Percentiles rank a stretch among this genome's conserved stretches.
Evolutionary conservation across 1,140 invertebrate genomes (phyloP).

Genomic region (Archegozetes longisetosus): DNA sequence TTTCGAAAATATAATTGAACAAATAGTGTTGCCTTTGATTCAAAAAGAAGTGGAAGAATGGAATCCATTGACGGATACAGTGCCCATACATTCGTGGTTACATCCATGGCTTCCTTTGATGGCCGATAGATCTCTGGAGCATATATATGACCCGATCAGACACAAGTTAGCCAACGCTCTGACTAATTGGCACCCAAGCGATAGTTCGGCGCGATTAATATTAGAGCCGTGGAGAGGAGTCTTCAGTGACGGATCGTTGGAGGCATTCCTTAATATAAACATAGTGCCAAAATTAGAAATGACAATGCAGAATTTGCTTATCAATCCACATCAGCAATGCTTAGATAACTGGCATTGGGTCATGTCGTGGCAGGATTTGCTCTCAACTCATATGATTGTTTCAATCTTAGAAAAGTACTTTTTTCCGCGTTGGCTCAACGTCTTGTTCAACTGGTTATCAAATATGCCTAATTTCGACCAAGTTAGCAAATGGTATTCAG

Average conservation of each 20-base stretch:
- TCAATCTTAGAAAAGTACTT: constrained; percentile 61
- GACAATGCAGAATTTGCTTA: constrained; percentile 50
- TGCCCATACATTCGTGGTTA: constrained; percentile 90
- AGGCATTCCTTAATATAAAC: constrained; percentile 68
- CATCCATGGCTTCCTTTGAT: constrained; percentile 81
- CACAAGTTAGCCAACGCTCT: constrained; percentile 76
- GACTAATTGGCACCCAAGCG: constrained; percentile 76
- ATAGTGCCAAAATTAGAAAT: constrained; percentile 76
- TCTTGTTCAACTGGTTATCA: constrained; percentile 60
- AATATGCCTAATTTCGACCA: constrained; percentile 59
- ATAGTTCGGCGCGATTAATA: constrained; percentile 77
- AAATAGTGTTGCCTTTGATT: constrained; percentile 60
- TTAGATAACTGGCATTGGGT: constrained; percentile 61
- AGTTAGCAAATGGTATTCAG: constrained; percentile 68
- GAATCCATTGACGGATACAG: constrained; percentile 83
- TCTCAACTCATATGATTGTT: constrained; percentile 50
- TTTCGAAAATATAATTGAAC: constrained; percentile 58
- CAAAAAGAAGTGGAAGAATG: constrained; percentile 65
- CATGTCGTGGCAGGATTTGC: constrained; percentile 64
- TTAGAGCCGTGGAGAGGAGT: constrained; percentile 79
- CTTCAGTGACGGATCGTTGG: constrained; percentile 60
- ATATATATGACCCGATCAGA: constrained; percentile 78
- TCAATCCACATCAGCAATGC: constrained; percentile 71
- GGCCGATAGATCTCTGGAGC: constrained; percentile 49
- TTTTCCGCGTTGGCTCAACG: constrained; percentile 70